Base-by-base conservation (phyloP, 2,113 vertebrate species). In the Prionailurus bengalensis region DNA sequence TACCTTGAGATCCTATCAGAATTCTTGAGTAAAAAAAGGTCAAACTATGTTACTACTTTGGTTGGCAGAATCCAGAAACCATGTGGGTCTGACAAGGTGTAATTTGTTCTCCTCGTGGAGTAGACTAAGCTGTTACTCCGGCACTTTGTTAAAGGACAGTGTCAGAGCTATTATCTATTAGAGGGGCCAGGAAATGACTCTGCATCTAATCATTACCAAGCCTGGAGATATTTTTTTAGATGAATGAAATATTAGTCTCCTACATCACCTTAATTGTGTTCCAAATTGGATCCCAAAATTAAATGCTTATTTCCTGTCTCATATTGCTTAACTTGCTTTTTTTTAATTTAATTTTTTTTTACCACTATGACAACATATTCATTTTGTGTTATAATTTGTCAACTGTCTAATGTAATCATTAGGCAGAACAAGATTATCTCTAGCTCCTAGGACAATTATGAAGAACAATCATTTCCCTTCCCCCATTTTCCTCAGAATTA, bases 221-320 rank as follows among this genome's bases (percentile, higher is more conserved):
- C 17, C 70, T 91, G 85, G 65, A 88, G 78, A 63, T 85, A 78
- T 81, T 97, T 97, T 91, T 94, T 92, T 96, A 94, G 91, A 68
- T 89, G 53, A 97, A 88, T 97, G 94, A 97, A 96, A 90, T 97
- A 95, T 88, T 95, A 96, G 70, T 7, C n/a, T 94, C 58, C 66
- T 97, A 39, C 12, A 42, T 96, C 94, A 95, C 84, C 83, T 97
- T 94, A 97, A 89, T 70, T 98, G 61, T 93, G 45, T 39, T 95
- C 53, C 74, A 95, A 91, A 94, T 93, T 97, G 31, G n/a, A 94
- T 97, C 48, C 68, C 91, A 36, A 89, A 78, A 89, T 97, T 97
- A 88, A 94, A 96, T 93, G 45, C 58, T 88, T 86, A 85, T 82
- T 92, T 97, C 53, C 65, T 92, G 39, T 94, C 58, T 95, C 53